These are phyloP conservation scores for Xyliphius kryptos DNA, from an alignment of 2,113 vertebrate species.

Conservation along the genomic window DNA sequence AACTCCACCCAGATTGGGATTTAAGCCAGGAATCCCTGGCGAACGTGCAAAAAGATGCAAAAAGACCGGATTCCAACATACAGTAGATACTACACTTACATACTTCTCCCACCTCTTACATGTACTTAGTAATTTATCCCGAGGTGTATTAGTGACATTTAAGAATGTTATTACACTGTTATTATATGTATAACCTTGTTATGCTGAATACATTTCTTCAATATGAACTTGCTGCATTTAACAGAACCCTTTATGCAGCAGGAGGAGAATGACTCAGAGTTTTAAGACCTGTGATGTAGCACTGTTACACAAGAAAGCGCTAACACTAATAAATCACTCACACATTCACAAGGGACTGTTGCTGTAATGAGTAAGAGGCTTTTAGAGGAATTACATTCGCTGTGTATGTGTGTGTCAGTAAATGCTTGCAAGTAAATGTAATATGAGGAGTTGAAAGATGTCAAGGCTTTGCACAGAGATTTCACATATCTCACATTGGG, in stretches of 20 bases:
- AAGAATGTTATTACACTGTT: too few relatives aligned
- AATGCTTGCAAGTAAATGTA: conserved; percentile 10
- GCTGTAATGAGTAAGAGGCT: conserved; percentile 9
- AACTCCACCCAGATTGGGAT: too few relatives aligned
- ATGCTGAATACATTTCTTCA: conserved; percentile 9
- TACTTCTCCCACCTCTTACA: background rate
- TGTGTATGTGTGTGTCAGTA: conserved; percentile 20
- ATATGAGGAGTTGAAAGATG: background rate
- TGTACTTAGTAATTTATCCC: conserved; percentile 2
- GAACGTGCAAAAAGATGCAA: too few relatives aligned
- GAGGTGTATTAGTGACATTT: conserved; percentile 2
- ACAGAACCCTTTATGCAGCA: conserved; percentile 14
- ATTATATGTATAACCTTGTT: too few relatives aligned
- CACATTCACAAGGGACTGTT: conserved; percentile 24
- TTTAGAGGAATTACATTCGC: conserved; percentile 26
- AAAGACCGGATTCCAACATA: background rate
- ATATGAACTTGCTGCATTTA: conserved; percentile 8
- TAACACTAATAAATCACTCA: conserved; percentile 24
- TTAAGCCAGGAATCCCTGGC: too few relatives aligned
- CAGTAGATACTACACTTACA: background rate
- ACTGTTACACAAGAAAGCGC: conserved; percentile 23
- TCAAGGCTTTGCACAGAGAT: conserved; percentile 9
- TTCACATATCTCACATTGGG: conserved; percentile 7
- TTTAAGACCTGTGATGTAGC: too few relatives aligned
- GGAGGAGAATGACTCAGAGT: conserved; percentile 36